phyloP scores from a whole-genome alignment of 2,797 vertebrate species.

The Chromobotia macracanthus region DNA sequence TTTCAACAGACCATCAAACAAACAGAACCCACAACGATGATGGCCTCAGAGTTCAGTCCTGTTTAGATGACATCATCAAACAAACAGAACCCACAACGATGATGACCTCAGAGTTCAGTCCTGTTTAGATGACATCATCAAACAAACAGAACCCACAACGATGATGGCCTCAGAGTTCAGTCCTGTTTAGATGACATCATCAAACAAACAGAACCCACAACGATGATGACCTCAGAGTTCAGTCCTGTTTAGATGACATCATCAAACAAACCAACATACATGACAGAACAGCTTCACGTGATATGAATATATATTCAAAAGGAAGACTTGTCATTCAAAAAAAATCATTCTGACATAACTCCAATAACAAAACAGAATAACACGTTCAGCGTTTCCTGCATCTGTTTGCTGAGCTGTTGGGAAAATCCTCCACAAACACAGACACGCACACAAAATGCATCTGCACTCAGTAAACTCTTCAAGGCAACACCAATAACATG shows the following conservation, averaged over 20 bases:
- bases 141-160: constrained; percentile 64
- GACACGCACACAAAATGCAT: constrained; percentile 55
- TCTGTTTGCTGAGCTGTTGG: constrained; percentile 67
- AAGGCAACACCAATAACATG: constrained; percentile 79
- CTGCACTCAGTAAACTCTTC: constrained; percentile 64
- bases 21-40: constrained; percentile 64
- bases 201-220: constrained; percentile 65
- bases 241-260: constrained; percentile 69
- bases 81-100: constrained; percentile 63
- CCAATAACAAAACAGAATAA: constrained; percentile 42
- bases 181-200: constrained; percentile 72
- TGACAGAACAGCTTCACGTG: constrained; percentile 70
- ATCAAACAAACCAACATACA: constrained; percentile 68
- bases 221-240: constrained; percentile 59
- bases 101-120: constrained; percentile 59
- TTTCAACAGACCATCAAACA: constrained; percentile 69
- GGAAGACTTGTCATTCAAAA: constrained; percentile 81
- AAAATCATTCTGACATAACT: constrained; percentile 9
- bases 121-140: constrained; percentile 72
- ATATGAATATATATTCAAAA: constrained; percentile 80
- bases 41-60: constrained; percentile 57
- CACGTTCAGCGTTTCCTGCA: constrained; percentile 67
- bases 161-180: constrained; percentile 60
- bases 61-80: constrained; percentile 74
- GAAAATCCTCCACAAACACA: constrained; percentile 59